Conservation (phyloP, 1,140 invertebrate species). For the Zaprionus ghesquierei region DNA sequence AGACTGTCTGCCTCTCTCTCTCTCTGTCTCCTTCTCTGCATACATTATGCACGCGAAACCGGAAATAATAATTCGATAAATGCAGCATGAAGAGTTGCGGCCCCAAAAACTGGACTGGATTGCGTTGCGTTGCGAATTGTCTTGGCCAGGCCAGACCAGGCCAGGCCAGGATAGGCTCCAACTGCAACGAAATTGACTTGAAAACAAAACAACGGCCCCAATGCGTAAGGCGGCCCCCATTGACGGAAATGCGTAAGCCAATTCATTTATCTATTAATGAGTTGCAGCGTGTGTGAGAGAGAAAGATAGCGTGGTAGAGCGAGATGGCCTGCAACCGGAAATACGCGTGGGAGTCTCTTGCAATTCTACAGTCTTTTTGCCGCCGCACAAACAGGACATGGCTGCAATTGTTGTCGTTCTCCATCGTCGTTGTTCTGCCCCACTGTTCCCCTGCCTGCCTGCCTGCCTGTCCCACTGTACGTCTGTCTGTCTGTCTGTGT, state of each 20-base stretch:
- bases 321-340: conserved; percentile 40
- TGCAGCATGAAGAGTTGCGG: conserved; percentile 64
- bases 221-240: conserved; percentile 1
- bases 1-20: not conserved
- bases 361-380: not conserved
- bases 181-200: conserved; percentile 27
- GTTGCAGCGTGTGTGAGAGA: not conserved
- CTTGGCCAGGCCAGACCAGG: conserved; percentile 33
- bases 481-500: not conserved
- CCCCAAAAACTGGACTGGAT: conserved; percentile 10
- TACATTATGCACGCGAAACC: conserved; percentile 47
- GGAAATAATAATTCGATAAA: conserved; percentile 82
- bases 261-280: conserved; percentile 70
- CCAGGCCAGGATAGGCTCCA: not conserved
- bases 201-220: conserved; percentile 30
- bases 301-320: not conserved
- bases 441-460: not conserved
- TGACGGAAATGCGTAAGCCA: conserved; percentile 68
- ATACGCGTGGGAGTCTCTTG: conserved; percentile 58
- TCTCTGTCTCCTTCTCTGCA: conserved; percentile 11
- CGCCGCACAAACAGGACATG: conserved; percentile 20
- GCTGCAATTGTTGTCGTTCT: conserved; percentile 20
- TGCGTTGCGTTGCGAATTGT: conserved; percentile 55
- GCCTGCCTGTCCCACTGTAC: not conserved
- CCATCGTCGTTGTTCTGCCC: not conserved